Evolutionary conservation across 2,888 invertebrate species (phyloP), one percentile per base, ranked within the genome.

Genomic region (Chaitophorus viminalis): DNA sequence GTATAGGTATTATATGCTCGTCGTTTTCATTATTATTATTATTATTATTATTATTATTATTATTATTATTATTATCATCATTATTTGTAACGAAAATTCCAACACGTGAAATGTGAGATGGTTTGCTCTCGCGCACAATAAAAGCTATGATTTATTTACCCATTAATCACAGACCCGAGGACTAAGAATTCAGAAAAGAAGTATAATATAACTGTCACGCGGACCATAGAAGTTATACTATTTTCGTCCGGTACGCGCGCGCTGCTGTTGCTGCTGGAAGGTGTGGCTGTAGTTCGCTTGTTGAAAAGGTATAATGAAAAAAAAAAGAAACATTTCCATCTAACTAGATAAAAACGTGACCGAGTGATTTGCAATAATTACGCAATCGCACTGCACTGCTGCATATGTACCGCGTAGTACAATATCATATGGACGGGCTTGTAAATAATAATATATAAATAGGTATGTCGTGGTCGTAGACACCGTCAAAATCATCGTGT

Each of bases 311-410:
- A 72, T 72, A 14, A 14, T 6, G 11, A 25, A 60, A 60, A 60
- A 60, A 60, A 60, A 60, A 25, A 21, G 21, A 60, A 60, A 25
- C 1, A 21, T 3, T 18, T 18, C 17, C 39, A 60, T 75, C 75
- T 29, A 65, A 60, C 74, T 83, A 75, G 75, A 86, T 86, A 78
- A 86, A 86, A 86, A 83, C 86, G 86, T 86, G 86, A 86, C 86
- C 70, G 72, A 79, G 72, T 60, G 86, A 86, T 86, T 86, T 72
- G 86, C 86, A 86, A 86, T 70, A 54, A 60, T 83, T 82, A 72
- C 52, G 72, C 82, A 81, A 81, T 29, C 68, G 36, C 54, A 1
- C 54, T 54, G 54, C 54, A 3, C 17, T 21, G 25, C 4, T 3
- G 54, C 4, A 6, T 52, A 52, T 17, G 11, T 60, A 60, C 46